These are phyloP conservation scores for Cenopis cana DNA, from an alignment of 2,888 invertebrate genomes.

Conservation along the genomic window DNA sequence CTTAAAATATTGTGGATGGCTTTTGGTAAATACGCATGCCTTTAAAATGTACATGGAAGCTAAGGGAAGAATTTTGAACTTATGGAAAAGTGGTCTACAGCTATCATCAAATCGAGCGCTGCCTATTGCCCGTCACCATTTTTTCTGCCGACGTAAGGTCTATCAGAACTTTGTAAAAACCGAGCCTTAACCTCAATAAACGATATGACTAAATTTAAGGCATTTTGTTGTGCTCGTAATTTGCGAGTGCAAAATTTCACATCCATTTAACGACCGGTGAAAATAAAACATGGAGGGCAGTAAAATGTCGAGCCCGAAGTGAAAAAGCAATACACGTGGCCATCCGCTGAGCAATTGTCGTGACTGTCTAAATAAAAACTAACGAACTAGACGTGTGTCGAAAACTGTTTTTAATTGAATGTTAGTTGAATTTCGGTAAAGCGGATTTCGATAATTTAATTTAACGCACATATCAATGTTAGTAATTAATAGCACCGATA, in stretches of 20 bases:
- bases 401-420: slow-evolving; percentile 37
- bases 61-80: no score
- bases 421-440: slow-evolving; percentile 1
- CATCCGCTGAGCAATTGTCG: slow-evolving; percentile 56
- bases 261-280: slow-evolving; percentile 45
- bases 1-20: no score
- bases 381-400: slow-evolving; percentile 45
- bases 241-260: slow-evolving; percentile 38
- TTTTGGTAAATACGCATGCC: no score
- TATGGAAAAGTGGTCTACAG: no score
- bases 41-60: no score
- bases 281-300: slow-evolving; percentile 55
- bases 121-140: no score
- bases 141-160: no score
- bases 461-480: no score
- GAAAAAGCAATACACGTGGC: slow-evolving; percentile 68
- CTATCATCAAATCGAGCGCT: no score
- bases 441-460: no score
- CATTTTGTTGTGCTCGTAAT: slow-evolving; percentile 33
- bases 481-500: no score
- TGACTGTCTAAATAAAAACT: slow-evolving; percentile 63
- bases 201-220: slow-evolving; percentile 20
- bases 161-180: no score
- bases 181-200: slow-evolving; percentile 1
- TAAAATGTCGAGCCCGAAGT: slow-evolving; percentile 56